Evolutionary conservation across 2,797 vertebrate species (phyloP).

Genomic region (Microctenopoma lineatum): DNA sequence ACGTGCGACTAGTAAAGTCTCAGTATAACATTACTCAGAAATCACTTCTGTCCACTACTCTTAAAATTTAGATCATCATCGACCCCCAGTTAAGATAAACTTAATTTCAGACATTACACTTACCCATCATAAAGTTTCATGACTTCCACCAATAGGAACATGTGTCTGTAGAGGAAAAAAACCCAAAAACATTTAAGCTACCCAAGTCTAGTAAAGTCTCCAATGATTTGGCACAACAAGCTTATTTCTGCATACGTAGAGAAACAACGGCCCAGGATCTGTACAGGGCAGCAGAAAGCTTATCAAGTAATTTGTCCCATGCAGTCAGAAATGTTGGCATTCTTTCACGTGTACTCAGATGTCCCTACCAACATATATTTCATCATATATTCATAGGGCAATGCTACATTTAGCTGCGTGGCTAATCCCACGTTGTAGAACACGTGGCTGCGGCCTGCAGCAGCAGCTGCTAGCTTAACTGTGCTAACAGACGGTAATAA

Average conservation of each 20-base stretch:
- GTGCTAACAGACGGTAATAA: too few species aligned
- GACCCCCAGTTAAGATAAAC: neutral
- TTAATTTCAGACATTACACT: too few species aligned
- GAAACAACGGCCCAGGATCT: neutral
- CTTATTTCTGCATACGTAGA: fast-evolving
- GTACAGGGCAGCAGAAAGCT: neutral
- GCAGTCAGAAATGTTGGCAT: constrained; percentile 81
- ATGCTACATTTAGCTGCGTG: fast-evolving
- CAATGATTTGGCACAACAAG: too few species aligned
- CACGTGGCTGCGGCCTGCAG: constrained; percentile 70
- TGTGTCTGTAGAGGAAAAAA: constrained; percentile 1
- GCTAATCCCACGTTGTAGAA: neutral
- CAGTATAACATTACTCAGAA: constrained; percentile 90
- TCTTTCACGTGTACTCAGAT: constrained; percentile 83
- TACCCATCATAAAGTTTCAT: neutral
- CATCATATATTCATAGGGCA: constrained; percentile 72
- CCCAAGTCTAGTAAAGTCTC: fast-evolving
- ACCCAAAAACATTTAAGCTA: fast-evolving
- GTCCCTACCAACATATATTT: constrained; percentile 86
- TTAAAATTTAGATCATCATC: constrained; percentile 80
- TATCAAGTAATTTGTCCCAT: constrained; percentile 14
- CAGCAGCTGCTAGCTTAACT: neutral
- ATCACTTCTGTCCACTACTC: constrained; percentile 97
- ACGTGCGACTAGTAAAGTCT: constrained; percentile 70
- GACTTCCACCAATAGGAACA: fast-evolving